Conservation (phyloP, 2,797 vertebrate species). For the Hypotaenidia okinawae region DNA sequence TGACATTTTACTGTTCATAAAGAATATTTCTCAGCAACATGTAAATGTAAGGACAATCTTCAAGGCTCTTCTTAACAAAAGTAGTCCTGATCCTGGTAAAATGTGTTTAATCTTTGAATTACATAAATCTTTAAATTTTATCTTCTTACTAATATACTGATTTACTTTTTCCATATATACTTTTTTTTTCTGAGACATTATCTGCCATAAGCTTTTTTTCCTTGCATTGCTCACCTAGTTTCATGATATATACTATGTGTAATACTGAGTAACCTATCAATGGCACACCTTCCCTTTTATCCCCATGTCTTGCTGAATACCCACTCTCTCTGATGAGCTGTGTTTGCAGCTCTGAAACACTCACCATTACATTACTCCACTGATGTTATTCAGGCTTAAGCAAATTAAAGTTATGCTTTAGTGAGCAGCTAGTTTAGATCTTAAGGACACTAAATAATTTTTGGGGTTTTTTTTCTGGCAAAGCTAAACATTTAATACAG, state of each 20-base stretch:
- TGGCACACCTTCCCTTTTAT: neutral
- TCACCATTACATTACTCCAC: neutral
- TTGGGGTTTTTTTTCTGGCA: accelerated
- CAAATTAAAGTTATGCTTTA: neutral
- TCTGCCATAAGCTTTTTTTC: neutral
- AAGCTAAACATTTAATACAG: neutral
- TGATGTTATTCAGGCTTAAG: neutral
- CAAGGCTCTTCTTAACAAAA: neutral
- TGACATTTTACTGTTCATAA: neutral
- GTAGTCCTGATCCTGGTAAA: neutral
- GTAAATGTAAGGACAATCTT: neutral
- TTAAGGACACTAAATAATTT: neutral
- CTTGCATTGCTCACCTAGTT: neutral
- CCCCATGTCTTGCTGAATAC: neutral
- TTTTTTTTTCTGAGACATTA: neutral
- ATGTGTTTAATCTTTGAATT: neutral
- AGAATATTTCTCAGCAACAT: neutral
- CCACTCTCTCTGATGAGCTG: neutral
- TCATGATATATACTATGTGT: neutral
- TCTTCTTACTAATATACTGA: neutral
- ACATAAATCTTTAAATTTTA: neutral
- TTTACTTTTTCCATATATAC: neutral
- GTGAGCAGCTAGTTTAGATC: neutral
- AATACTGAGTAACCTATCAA: neutral
- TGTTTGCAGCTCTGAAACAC: neutral